Evolutionary conservation across 2,113 vertebrate genomes (phyloP).

Genomic region (Callionymus lyra): DNA sequence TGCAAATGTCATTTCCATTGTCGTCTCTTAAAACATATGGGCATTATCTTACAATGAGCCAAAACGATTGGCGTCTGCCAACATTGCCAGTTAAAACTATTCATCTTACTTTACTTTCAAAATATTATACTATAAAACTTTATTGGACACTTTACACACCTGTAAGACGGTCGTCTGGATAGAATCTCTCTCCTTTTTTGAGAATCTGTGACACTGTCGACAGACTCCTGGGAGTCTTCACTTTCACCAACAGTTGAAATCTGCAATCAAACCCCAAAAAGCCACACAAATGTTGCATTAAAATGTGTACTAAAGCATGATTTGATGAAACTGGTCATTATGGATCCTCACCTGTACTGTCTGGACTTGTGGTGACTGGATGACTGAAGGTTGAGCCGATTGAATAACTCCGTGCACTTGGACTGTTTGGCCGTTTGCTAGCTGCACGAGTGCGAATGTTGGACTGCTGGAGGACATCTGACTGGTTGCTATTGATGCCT

Average conservation of each 20-base stretch:
- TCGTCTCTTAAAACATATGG: too few relatives aligned
- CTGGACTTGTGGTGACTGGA: constrained; percentile 96
- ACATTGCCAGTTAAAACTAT: too few relatives aligned
- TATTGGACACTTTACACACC: constrained; percentile 70
- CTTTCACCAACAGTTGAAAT: constrained; percentile 96
- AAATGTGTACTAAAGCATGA: too few relatives aligned
- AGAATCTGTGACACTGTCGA: constrained; percentile 93
- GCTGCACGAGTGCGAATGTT: constrained; percentile 91
- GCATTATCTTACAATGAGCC: too few relatives aligned
- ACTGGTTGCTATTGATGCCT: constrained; percentile 86
- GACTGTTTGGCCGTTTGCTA: constrained; percentile 95
- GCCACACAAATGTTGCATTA: too few relatives aligned
- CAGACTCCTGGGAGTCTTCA: constrained; percentile 97
- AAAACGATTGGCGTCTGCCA: too few relatives aligned
- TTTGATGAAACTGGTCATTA: neutral
- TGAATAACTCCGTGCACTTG: constrained; percentile 98
- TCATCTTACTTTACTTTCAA: too few relatives aligned
- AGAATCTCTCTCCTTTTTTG: constrained; percentile 98
- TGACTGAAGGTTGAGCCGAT: constrained; percentile 94
- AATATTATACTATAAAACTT: too few relatives aligned
- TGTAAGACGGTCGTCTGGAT: constrained; percentile 93
- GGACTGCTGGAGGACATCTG: constrained; percentile 81
- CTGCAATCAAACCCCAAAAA: constrained; percentile 54
- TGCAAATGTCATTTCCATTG: too few relatives aligned
- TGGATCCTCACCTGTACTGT: constrained; percentile 83